Evolutionary conservation across 2,888 invertebrate species (phyloP), one percentile per base, ranked within the genome.

Genomic region (Leucophenga montana): DNA sequence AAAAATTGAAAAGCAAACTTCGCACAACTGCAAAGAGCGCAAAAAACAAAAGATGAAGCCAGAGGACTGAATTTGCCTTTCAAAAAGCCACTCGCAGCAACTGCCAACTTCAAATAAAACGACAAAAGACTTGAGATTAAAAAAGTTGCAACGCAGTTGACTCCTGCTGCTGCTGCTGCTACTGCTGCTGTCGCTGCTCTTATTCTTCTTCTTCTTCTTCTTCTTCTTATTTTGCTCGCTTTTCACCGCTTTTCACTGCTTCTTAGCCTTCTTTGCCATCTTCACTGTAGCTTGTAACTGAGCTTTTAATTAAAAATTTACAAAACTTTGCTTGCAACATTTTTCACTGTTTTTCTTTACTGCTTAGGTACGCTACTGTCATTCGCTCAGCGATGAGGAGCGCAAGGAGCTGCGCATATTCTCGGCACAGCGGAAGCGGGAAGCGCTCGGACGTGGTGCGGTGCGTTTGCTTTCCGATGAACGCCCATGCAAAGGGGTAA

Each of bases 381-480:
- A 97, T 90, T 94, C 95, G 75, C 91, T 99, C 77, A 93, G 94
- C 71, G 96, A 97, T 83, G 97, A 97, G 87, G 98, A 99, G 88
- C 92, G 96, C 78, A 95, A 96, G 88, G 98, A 98, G 89, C 90
- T 98, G 81, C 91, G 96, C 76, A 92, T 97, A 87, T 98, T 98
- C 90, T 96, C 96, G 79, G 94, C 95, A 20, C 97, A 97, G 90
- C 90, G 98, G 85, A 98, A 98, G 88, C 91, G 96, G 68, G 98
- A 98, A 88, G 97, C 98, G 5, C 92, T 99, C 67, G 98, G 98
- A 14, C 90, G 98, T 68, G 99, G 98, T 9, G 94, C 94, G 82
- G 97, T 97, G 73, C 91, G 95, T 77, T 94, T 96, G 88, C 89
- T 94, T 82, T 93, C 94, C 56, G 92, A 93, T 73, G 91, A 92